Base-by-base conservation (phyloP, 2,113 vertebrate species). In the Grus americana region DNA sequence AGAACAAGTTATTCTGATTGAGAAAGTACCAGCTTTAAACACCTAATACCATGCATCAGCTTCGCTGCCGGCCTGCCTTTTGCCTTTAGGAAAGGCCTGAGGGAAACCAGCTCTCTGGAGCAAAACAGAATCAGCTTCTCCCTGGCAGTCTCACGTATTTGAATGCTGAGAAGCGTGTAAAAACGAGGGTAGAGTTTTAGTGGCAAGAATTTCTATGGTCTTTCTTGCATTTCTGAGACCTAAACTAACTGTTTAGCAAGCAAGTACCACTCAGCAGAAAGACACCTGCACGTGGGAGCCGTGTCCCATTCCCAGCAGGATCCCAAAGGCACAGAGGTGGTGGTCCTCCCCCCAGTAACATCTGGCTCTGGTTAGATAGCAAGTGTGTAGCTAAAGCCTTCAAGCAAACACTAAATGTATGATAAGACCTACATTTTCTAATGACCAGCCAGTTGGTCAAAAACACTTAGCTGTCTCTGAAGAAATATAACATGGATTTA, bases 341-440 rank as follows among this genome's bases (percentile, higher is more conserved):
- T 27, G 9, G 55, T 76, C 42, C 42, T 50, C 22, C 50, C 44
- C 68, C 50, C 65, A 15, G 47, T 38, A 49, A 16, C 50, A 8
- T 34, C 19, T 1, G 0, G 57, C 58, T 67, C 46, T 6, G 27
- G 29, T 9, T 8, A 36, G 11, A n/a, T n/a, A 66, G n/a, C 23
- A 21, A 44, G 20, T 0, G 0, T 2, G 6, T 0, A 32, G 36
- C n/a, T 65, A 16, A 66, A 62, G 24, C 79, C 58, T 55, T 29
- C 66, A 18, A 26, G 20, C 15, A 81, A 82, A 68, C 34, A 34
- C 52, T 17, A 52, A 47, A 27, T 2, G 1, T 15, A 27, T 0
- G 20, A 55, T 2, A 34, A 1, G 0, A 46, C 8, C 46, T n/a
- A 4, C 15, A 14, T 34, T 42, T 72, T 29, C 81, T 54, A 83